Base-by-base conservation (phyloP, 2,888 invertebrate species). In the Allygus modestus region DNA sequence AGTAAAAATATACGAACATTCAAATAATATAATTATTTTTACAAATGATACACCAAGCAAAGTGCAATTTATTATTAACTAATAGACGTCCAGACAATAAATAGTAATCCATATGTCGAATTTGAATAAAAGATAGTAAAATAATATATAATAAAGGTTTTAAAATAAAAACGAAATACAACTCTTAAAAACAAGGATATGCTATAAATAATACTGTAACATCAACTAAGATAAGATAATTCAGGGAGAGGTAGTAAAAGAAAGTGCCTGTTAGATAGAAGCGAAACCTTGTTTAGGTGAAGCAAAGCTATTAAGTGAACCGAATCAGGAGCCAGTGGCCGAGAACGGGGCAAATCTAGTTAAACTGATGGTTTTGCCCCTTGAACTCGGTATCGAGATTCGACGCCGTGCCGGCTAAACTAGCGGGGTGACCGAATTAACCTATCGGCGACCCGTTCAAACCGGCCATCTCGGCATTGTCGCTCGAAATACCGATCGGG, bases 381-480 rank as follows among this genome's bases (percentile, higher is more conserved):
- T 69, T 69, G 69, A 69, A 28, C 69, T 26, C 31, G 31, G 58
- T 58, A 58, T 58, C 58, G 33, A 69, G 31, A 69, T 69, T n/a
- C 31, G 69, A 12, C 69, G 69, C 69, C n/a, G 69, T 15, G 61
- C 26, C 61, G 69, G 31, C 17, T 69, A 69, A 61, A 28, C n/a
- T n/a, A n/a, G n/a, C 61, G n/a, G 4, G 71, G 12, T 15, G 73
- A 73, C 23, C 73, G 73, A 73, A 73, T 73, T 73, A 73, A 73
- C 73, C 73, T 37, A 43, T 73, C 43, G 73, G 73, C 43, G 73
- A 73, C 73, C 73, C 73, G 73, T 73, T 33, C 33, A 31, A 33
- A 71, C 28, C 71, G 71, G 33, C n/a, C n/a, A n/a, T n/a, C n/a
- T n/a, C 33, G 51, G 31, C n/a, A 71, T 71, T 71, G 71, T 71